phyloP scores from a whole-genome alignment of 1,140 invertebrate genomes.

The Anastrepha obliqua region DNA sequence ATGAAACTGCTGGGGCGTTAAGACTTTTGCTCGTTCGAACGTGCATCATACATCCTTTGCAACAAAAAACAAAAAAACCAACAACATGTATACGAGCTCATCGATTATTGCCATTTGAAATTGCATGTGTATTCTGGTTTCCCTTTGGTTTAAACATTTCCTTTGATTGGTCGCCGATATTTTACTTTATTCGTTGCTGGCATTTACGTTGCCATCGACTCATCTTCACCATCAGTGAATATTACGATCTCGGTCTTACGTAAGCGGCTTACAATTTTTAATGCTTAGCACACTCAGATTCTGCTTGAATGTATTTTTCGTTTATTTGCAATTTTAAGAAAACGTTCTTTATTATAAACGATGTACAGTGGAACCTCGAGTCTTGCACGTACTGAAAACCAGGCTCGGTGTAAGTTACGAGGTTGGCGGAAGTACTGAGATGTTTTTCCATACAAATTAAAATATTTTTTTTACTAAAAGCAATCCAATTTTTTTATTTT shows the following conservation, averaged over 20 bases:
- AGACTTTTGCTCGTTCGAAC: neutral
- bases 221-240: neutral
- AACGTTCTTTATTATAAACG: too few species aligned
- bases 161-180: neutral
- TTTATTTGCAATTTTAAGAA: neutral
- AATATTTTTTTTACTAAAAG: too few species aligned
- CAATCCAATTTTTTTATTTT: too few species aligned
- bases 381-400: too few species aligned
- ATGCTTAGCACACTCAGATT: neutral
- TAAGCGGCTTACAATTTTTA: neutral
- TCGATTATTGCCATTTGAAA: too few species aligned
- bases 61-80: neutral
- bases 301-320: too few species aligned
- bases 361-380: too few species aligned
- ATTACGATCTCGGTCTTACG: neutral
- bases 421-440: too few species aligned
- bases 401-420: too few species aligned
- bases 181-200: neutral
- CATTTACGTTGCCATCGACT: neutral
- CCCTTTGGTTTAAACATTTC: neutral
- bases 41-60: neutral
- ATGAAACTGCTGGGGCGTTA: neutral
- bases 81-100: too few species aligned
- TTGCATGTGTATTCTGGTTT: too few species aligned
- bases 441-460: too few species aligned